Base-by-base conservation (phyloP, 2,888 invertebrate genomes). In the Melinaea marsaeus region DNA sequence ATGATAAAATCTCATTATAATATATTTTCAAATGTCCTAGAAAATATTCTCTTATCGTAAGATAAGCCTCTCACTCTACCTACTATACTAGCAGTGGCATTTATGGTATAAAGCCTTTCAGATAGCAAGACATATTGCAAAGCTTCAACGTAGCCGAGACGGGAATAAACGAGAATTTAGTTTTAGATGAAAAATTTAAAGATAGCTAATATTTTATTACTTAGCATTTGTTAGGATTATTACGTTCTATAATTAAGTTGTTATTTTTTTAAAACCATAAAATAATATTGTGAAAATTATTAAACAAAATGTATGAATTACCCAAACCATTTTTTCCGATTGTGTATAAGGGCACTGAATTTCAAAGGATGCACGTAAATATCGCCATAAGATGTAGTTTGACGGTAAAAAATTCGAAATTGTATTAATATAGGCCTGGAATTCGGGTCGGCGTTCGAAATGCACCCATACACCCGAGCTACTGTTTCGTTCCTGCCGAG, bases 401-500 rank as follows among this genome's bases (percentile, higher is more conserved):
- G 66, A 62, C 65, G 64, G 60, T 65, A 57, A 59, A 62, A 73
- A 71, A 69, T 72, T 67, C 67, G 71, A 69, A 71, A 73, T 69
- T 67, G 69, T 74, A 70, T 71, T 72, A 71, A 70, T 72, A 74
- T 69, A 71, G 69, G 67, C 61, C 62, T 67, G 67, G 71, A 71
- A 73, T 74, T 72, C 72, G 72, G 75, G 76, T 72, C 74, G 72
- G 64, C 67, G 72, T 63, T 67, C 71, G 70, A 71, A 74, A 69
- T 77, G 76, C 75, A 77, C 70, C 69, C 70, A 70, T 66, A 64
- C 47, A 62, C 61, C 48, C 75, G 72, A 74, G 75, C 79, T 80
- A 78, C 79, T 75, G 79, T 78, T 74, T 75, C 75, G 71, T 74
- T 69, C 65, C 62, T 65, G 67, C 55, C 68, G 61, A 72, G 73